Evolutionary conservation across 2,797 vertebrate genomes (phyloP).

Genomic region (Tapera naevia): DNA sequence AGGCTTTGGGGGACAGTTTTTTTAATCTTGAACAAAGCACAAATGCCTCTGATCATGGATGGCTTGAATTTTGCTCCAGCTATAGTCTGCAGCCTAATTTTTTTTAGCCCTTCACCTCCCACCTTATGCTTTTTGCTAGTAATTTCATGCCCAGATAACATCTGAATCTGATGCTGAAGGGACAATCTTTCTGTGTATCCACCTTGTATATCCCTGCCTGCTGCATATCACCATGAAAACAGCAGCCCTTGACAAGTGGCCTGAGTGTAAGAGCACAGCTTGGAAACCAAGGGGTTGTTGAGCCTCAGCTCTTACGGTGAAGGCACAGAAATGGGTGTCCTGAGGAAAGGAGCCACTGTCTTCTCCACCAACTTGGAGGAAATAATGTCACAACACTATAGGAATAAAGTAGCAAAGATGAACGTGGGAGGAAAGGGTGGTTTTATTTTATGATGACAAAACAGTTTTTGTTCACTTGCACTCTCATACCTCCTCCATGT

Average conservation of each 20-base stretch:
- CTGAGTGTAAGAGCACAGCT: background rate
- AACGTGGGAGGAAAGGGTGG: background rate
- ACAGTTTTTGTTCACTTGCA: background rate
- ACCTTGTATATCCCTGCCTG: background rate
- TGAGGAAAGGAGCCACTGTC: background rate
- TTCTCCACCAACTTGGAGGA: background rate
- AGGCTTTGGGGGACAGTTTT: background rate
- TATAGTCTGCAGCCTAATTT: background rate
- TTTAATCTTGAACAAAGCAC: background rate
- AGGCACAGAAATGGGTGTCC: background rate
- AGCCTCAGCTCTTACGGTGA: background rate
- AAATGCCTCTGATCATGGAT: conserved; percentile 19
- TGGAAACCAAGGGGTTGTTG: background rate
- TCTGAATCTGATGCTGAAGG: background rate
- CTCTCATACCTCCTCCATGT: background rate
- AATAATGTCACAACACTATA: background rate
- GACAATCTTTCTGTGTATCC: background rate
- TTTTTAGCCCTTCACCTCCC: conserved; percentile 2
- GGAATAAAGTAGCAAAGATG: background rate
- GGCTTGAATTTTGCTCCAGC: background rate
- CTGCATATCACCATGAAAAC: background rate
- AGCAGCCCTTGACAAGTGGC: background rate
- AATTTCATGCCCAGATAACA: background rate
- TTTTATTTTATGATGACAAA: background rate
- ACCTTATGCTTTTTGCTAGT: background rate